Evolutionary conservation across 37 sponge, comb jelly and placozoan species (phyloP).

Genomic region (Ephydatia muelleri): DNA sequence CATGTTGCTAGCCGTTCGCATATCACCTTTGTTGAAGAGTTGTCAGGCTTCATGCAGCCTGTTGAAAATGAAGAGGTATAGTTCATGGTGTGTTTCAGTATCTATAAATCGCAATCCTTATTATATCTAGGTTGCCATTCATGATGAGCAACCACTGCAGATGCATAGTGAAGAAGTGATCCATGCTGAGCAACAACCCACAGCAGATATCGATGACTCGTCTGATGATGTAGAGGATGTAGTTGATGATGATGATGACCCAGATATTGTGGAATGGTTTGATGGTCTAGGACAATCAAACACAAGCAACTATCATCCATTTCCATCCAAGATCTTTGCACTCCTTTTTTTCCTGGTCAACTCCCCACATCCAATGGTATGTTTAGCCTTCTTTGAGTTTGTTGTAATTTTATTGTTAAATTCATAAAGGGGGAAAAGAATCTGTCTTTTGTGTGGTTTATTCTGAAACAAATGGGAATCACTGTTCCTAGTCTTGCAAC

Average conservation of each 20-base stretch:
- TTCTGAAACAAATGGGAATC: not conserved
- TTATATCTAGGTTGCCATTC: too few relatives aligned
- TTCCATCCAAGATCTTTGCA: conserved; percentile 10
- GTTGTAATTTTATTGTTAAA: not conserved
- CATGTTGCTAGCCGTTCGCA: too few relatives aligned
- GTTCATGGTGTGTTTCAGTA: too few relatives aligned
- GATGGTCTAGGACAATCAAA: not conserved
- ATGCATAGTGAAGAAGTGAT: too few relatives aligned
- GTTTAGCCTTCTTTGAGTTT: not conserved
- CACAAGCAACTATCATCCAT: conserved; percentile 10
- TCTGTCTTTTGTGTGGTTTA: conserved; percentile 4
- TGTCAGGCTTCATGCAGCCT: too few relatives aligned
- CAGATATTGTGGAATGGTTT: not conserved
- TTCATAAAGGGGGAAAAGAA: conserved; percentile 5
- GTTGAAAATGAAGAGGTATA: too few relatives aligned
- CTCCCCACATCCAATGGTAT: conserved; percentile 28
- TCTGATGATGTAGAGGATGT: not conserved
- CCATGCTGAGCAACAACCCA: too few relatives aligned
- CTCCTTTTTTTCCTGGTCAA: conserved; percentile 18
- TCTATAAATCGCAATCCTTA: too few relatives aligned
- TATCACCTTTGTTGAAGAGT: too few relatives aligned
- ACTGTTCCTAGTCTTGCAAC: not conserved
- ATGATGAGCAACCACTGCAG: too few relatives aligned
- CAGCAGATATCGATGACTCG: too few relatives aligned
- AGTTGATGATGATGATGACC: not conserved